Base-by-base conservation (phyloP, 2,113 vertebrate genomes). In the Rafetus swinhoei region DNA sequence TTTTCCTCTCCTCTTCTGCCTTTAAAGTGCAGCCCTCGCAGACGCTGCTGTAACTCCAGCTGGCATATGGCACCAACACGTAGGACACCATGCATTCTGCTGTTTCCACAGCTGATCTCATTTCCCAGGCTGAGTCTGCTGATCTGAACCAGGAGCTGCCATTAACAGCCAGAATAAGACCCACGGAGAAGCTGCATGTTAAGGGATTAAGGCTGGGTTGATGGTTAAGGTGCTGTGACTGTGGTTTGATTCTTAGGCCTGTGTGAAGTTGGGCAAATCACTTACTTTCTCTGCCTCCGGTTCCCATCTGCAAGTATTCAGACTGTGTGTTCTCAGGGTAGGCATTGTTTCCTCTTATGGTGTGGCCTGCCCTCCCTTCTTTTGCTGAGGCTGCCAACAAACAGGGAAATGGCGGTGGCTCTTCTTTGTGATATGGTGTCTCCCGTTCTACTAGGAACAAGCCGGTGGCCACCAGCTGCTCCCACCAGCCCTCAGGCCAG, bases 41-140 rank as follows among this genome's bases (percentile, higher is more conserved):
- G 35, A 74, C n/a, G 2, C 18, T 97, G 94, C 90, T 94, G 1
- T 1, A 89, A 93, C 94, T 95, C 96, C 96, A 96, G 92, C 93
- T 96, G 96, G 95, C 96, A 92, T 83, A 92, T 93, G 93, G 95
- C 93, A 95, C 82, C 96, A 94, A 89, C 96, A 90, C 96, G 96
- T 94, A 96, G 95, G 96, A 94, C 90, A 90, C 92, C 1, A 29
- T 84, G 95, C 96, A 96, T 97, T 95, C 93, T 74, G 92, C 95
- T 93, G 92, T 92, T 95, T 95, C 95, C 96, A 94, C 94, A 79
- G 93, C 84, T 96, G 96, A 96, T 96, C 96, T 97, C 93, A 74
- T 97, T 97, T 96, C 95, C 96, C 84, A 45, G 82, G 89, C 90
- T 95, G 7, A 60, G 54, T 89, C 93, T 79, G 85, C 81, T 87